A percentile compares a stretch with the other conserved stretches of the same genome.
phyloP scores from a whole-genome alignment of 2,888 invertebrate species.

The Trichogramma dendrolimi region DNA sequence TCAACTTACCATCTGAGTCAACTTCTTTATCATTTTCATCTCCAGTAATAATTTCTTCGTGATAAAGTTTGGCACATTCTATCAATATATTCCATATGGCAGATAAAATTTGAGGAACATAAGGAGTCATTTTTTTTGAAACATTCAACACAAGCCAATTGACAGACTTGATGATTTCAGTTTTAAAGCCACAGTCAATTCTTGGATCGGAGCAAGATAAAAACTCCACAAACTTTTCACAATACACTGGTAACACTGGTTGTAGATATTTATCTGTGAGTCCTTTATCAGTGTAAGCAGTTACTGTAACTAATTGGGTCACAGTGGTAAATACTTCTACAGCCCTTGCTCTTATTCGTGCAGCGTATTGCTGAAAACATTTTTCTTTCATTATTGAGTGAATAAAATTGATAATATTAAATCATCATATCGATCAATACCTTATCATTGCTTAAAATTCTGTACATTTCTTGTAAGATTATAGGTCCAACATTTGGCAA shows the following conservation, averaged over 20 bases:
- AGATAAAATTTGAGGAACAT: constrained; percentile 61
- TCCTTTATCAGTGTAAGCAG: constrained; percentile 56
- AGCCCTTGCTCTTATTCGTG: constrained; percentile 62
- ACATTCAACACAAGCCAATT: constrained; percentile 61
- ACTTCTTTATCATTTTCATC: constrained; percentile 56
- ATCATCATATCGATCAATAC: constrained; percentile 40
- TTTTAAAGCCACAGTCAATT: constrained; percentile 61
- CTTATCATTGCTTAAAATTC: constrained; percentile 62
- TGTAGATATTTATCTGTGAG: constrained; percentile 60
- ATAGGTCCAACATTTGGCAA: constrained; percentile 65
- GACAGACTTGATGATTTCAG: constrained; percentile 63
- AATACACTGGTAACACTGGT: constrained; percentile 66
- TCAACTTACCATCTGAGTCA: constrained; percentile 59
- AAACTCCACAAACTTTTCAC: constrained; percentile 60
- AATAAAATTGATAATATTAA: background rate
- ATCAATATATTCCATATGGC: constrained; percentile 68
- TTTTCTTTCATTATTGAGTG: background rate
- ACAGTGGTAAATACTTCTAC: constrained; percentile 66
- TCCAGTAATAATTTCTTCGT: constrained; percentile 62
- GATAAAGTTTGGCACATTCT: constrained; percentile 63
- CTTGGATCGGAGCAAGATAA: constrained; percentile 56
- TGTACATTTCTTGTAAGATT: constrained; percentile 66
- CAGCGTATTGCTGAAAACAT: constrained; percentile 53
- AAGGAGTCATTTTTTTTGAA: constrained; percentile 60
- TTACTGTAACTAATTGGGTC: constrained; percentile 56